Base-by-base conservation (phyloP, 2,797 vertebrate species). In the Stomatorhinus walkeri region DNA sequence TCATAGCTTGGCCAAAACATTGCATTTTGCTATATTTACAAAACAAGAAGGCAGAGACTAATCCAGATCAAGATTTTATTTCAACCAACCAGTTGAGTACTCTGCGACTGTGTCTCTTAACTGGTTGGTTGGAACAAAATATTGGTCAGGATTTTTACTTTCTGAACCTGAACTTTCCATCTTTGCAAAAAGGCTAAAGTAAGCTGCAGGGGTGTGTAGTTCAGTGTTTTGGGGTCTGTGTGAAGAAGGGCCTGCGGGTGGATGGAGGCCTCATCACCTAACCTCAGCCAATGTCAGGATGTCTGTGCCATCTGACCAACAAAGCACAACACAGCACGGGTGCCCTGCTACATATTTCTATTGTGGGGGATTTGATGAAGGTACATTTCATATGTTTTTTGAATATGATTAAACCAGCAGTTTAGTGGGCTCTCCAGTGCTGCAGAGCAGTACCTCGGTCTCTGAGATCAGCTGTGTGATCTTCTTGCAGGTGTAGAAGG, bases 401-500 rank as follows among this genome's bases (percentile, higher is more conserved):
- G 9, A 28, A 49, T 85, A 10, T 14, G 83, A 51, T 48, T 43
- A 22, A 49, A 48, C 79, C 8, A 24, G 24, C 0, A 51, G 4
- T 48, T n/a, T 22, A 52, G 12, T 2, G 10, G 22, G 12, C 24
- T 3, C 22, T 12, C 9, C 22, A 5, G 22, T 24, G 83, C 0
- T 6, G 1, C 0, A 10, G 72, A n/a, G 5, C 36, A 19, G 28
- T 92, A 98, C 98, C 97, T 99, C 98, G 1, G 98, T 99, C 95
- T 99, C 98, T 0, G 97, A 97, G 94, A 99, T 99, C 85, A 99
- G 96, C 93, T 98, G 98, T 54, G 97, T 99, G 95, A 99, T 99
- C 93, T 99, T 99, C 94, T 99, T 99, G 96, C 98, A 99, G 0
- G 96, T 99, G 93, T 99, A 99, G 94, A 99, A 99, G 0, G 98